Evolutionary conservation across 2,888 invertebrate species (phyloP).

Genomic region (Conops quadrifasciatus): DNA sequence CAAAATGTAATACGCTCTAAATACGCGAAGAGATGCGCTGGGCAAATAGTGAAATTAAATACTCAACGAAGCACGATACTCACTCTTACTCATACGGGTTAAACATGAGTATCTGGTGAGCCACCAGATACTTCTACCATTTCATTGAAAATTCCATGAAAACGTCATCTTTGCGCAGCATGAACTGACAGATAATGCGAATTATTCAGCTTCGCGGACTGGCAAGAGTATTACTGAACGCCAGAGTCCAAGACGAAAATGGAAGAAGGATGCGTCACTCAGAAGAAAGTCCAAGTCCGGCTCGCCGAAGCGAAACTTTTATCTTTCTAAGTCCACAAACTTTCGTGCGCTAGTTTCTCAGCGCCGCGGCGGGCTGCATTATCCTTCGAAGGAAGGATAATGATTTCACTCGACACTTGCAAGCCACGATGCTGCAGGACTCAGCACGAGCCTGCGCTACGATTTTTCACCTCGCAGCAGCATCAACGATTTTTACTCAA

Average conservation of each 20-base stretch:
- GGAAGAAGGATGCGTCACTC: background rate
- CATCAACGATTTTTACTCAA: background rate
- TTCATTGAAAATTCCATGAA: conserved; percentile 11
- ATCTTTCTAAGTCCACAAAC: conserved; percentile 18
- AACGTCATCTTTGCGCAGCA: background rate
- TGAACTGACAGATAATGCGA: conserved; percentile 5
- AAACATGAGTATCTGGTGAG: background rate
- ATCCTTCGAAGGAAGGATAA: conserved; percentile 14
- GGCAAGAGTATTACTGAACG: background rate
- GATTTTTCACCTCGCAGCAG: conserved; percentile 5
- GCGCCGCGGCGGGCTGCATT: background rate
- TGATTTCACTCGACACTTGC: conserved; percentile 26
- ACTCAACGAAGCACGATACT: background rate
- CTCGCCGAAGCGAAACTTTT: conserved; percentile 26
- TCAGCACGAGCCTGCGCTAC: background rate
- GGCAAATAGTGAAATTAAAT: conserved; percentile 1
- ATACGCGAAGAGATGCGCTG: background rate
- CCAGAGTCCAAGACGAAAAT: background rate
- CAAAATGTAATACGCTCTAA: background rate
- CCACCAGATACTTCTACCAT: no score
- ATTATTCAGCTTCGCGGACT: conserved; percentile 1
- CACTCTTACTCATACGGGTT: background rate
- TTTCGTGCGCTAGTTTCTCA: background rate
- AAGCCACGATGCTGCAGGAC: background rate
- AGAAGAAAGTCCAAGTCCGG: conserved; percentile 23